Conservation (phyloP, 2,113 vertebrate species). For the Melospiza melodia region DNA sequence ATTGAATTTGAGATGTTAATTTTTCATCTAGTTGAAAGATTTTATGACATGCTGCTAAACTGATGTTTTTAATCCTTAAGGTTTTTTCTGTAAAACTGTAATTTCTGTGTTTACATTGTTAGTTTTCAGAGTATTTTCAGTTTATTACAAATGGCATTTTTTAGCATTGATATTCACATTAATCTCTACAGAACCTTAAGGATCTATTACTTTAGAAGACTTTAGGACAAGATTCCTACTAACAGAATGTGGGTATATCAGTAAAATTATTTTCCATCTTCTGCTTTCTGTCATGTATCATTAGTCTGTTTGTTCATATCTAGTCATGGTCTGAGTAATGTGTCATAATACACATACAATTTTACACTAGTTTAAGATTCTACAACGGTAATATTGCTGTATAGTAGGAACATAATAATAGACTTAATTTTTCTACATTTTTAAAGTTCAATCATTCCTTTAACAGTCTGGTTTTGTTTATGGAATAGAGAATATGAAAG, state of each 20-base stretch:
- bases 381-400: neutral
- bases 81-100: neutral
- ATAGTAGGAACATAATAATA: neutral
- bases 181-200: neutral
- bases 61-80: neutral
- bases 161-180: neutral
- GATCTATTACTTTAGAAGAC: neutral
- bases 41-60: neutral
- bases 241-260: neutral
- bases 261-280: neutral
- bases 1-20: neutral
- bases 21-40: neutral
- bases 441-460: neutral
- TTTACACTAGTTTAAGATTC: neutral
- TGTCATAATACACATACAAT: neutral
- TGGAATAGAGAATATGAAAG: neutral
- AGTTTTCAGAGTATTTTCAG: neutral
- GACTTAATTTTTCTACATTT: neutral
- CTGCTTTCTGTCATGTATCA: neutral
- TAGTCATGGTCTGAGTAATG: neutral
- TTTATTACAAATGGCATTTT: neutral
- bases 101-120: neutral
- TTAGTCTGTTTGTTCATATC: neutral
- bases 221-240: neutral
- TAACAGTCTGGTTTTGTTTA: neutral